Conservation (phyloP, 1,140 invertebrate genomes). For the Drosophila busckii region DNA sequence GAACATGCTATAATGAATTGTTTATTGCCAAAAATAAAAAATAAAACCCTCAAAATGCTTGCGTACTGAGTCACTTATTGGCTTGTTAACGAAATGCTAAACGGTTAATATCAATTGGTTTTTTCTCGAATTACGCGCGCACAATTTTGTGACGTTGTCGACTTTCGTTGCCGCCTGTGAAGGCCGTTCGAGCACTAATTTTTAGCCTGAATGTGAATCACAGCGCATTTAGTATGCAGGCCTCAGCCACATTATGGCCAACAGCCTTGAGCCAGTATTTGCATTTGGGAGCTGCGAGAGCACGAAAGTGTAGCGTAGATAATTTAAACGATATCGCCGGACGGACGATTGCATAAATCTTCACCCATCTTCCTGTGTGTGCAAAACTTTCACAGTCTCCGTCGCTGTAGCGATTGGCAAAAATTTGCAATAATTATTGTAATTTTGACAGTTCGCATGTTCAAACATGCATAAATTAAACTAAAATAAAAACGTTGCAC, state of each 20-base stretch:
- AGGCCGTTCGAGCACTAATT: constrained; percentile 49
- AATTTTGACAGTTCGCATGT: constrained; percentile 35
- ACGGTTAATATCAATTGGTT: constrained; percentile 49
- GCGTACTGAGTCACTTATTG: constrained; percentile 43
- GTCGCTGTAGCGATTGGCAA: constrained; percentile 15
- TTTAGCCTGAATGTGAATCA: constrained; percentile 51
- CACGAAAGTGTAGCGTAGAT: neutral
- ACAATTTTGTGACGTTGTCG: constrained; percentile 48
- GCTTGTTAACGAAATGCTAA: constrained; percentile 39
- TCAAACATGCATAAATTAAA: constrained; percentile 50
- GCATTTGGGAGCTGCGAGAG: constrained; percentile 46
- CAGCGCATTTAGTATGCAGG: constrained; percentile 55
- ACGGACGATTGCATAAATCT: constrained; percentile 60
- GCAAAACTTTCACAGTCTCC: constrained; percentile 58
- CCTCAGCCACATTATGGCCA: constrained; percentile 23
- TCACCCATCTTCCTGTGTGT: constrained; percentile 48
- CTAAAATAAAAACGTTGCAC: no score
- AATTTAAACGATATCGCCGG: constrained; percentile 32
- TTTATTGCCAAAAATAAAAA: constrained; percentile 24
- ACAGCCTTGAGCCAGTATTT: constrained; percentile 50
- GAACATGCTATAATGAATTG: constrained; percentile 3
- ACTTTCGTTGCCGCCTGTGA: constrained; percentile 33
- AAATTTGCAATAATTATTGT: constrained; percentile 46
- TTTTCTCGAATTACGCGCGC: constrained; percentile 34
- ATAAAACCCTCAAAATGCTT: constrained; percentile 28